These are phyloP conservation scores for Sterrhoptilus dennistouni DNA, from an alignment of 2,113 vertebrate species.

Conservation along the genomic window DNA sequence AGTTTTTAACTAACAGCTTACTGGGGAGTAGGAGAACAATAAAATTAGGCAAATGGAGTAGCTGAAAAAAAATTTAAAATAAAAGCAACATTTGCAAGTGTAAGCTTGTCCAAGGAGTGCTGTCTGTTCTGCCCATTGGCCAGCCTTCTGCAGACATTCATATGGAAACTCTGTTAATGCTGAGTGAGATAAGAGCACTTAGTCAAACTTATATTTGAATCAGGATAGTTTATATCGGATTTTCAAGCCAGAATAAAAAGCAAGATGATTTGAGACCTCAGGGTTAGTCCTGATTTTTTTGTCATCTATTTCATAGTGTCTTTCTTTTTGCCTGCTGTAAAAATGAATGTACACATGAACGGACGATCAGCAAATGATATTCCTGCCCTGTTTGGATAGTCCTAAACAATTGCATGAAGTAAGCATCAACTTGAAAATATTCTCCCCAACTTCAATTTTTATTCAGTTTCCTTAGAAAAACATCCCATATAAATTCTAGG, in stretches of 20 bases:
- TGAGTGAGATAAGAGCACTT: neutral
- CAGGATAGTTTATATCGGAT: neutral
- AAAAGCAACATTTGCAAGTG: neutral
- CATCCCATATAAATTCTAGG: neutral
- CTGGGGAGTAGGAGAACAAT: neutral
- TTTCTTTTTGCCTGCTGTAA: neutral
- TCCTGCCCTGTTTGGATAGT: neutral
- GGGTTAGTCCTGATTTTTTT: neutral
- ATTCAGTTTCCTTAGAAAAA: neutral
- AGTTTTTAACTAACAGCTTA: neutral
- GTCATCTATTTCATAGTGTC: neutral
- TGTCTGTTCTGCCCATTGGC: neutral
- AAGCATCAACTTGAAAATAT: neutral
- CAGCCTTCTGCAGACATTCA: neutral
- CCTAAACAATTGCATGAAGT: neutral
- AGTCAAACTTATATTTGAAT: neutral
- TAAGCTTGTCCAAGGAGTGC: neutral
- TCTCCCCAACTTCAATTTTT: neutral
- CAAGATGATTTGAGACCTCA: neutral
- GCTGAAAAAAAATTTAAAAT: neutral
- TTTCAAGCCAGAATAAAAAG: neutral
- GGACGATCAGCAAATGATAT: neutral
- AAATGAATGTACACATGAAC: accelerated
- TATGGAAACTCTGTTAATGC: neutral
- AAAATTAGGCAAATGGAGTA: neutral